A percentile compares a stretch with the other conserved stretches of the same genome.
Conservation (phyloP, 2,888 invertebrate species). For the Serripes groenlandicus region DNA sequence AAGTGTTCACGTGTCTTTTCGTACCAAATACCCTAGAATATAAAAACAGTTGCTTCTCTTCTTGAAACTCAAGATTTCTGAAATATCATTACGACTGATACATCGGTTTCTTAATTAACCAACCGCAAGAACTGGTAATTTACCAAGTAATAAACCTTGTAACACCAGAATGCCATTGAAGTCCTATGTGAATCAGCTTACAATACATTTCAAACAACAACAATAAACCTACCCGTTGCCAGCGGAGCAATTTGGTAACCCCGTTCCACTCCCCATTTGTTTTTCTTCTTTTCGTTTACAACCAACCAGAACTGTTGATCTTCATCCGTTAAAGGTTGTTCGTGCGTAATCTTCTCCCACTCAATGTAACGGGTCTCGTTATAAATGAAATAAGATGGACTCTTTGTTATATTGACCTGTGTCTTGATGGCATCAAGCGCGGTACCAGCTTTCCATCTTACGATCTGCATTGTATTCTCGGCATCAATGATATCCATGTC, state of each 20-base stretch:
- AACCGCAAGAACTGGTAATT: no score
- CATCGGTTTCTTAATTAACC: no score
- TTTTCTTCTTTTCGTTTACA: slow-evolving; percentile 66
- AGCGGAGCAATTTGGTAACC: slow-evolving; percentile 70
- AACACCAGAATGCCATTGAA: no score
- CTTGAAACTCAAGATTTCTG: no score
- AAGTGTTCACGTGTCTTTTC: no score
- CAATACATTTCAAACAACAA: no score
- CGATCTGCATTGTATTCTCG: slow-evolving; percentile 68
- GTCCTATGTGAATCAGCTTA: no score
- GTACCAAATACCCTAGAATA: no score
- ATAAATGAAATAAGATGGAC: slow-evolving; percentile 60
- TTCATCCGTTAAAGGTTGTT: slow-evolving; percentile 35
- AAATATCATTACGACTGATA: no score
- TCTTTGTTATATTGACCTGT: slow-evolving; percentile 38
- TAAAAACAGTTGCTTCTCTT: no score
- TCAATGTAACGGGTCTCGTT: slow-evolving; percentile 66
- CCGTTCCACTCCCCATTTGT: slow-evolving; percentile 70
- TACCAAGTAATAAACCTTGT: no score
- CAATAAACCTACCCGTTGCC: slow-evolving; percentile 58
- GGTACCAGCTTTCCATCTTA: slow-evolving; percentile 72
- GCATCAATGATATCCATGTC: slow-evolving; percentile 71
- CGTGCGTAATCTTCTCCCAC: slow-evolving; percentile 52
- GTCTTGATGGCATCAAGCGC: slow-evolving; percentile 60
- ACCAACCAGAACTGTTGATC: slow-evolving; percentile 63